A percentile compares a stretch with the other conserved stretches of the same genome.
phyloP scores from a whole-genome alignment of 2,797 vertebrate genomes.

The Rachycentron canadum region DNA sequence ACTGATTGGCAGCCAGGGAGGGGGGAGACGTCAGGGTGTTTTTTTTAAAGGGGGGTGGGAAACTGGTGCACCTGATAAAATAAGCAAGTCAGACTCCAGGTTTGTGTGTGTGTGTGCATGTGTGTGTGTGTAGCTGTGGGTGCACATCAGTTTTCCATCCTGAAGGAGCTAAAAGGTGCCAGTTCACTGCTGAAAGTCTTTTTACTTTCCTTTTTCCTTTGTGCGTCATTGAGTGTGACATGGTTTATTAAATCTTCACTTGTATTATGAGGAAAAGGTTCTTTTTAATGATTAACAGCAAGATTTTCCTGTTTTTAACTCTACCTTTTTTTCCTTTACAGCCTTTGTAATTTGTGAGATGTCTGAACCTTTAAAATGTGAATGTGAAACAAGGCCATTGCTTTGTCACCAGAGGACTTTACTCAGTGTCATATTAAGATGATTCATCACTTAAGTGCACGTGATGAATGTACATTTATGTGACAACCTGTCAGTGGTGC shows the following conservation, averaged over 20 bases:
- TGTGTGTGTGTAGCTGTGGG: conserved; percentile 21
- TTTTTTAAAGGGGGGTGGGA: neutral
- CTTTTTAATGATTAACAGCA: conserved; percentile 46
- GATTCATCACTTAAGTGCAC: conserved; percentile 63
- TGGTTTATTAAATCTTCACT: conserved; percentile 62
- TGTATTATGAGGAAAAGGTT: conserved; percentile 38
- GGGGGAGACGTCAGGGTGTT: conserved; percentile 39
- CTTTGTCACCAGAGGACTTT: conserved; percentile 56
- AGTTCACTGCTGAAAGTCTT: conserved; percentile 30
- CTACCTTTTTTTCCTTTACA: neutral
- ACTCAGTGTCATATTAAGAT: conserved; percentile 65
- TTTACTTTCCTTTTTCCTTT: conserved; percentile 50
- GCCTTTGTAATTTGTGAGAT: conserved; percentile 28
- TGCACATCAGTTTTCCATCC: conserved; percentile 70
- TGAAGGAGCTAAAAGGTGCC: conserved; percentile 57
- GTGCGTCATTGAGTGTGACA: conserved; percentile 68
- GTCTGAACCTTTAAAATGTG: conserved; percentile 49
- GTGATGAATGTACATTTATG: conserved; percentile 60
- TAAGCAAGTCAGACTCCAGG: conserved; percentile 72
- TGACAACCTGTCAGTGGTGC: conserved; percentile 59
- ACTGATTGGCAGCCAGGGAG: conserved; percentile 60
- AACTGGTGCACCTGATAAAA: conserved; percentile 84
- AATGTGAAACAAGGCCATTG: conserved; percentile 44
- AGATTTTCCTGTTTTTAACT: conserved; percentile 36
- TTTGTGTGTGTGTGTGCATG: conserved; percentile 42